Percentiles rank a stretch among this genome's conserved stretches.
Conservation (phyloP, 2,888 invertebrate genomes). For the Apodemia mormo region DNA sequence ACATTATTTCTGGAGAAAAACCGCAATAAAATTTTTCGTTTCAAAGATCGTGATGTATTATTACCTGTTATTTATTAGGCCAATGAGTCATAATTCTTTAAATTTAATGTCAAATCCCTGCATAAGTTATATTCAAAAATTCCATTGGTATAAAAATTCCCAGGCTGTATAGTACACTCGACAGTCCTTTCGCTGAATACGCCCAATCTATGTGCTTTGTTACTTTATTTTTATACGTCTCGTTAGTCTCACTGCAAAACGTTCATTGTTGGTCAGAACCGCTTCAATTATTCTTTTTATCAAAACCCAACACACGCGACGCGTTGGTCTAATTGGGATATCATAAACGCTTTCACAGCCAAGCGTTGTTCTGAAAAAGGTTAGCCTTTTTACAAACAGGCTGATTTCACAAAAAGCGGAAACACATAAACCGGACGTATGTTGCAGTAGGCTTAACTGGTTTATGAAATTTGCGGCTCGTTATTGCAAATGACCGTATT, state of each 20-base stretch:
- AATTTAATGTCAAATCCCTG: no score
- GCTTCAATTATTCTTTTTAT: constrained; percentile 20
- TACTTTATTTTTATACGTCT: background rate
- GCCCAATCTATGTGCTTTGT: background rate
- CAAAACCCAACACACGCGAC: constrained; percentile 1
- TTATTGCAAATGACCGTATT: background rate
- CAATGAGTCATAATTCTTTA: no score
- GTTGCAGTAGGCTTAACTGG: constrained; percentile 8
- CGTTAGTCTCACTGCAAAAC: background rate
- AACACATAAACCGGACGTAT: constrained; percentile 16
- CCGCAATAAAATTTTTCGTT: no score
- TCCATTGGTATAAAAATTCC: no score
- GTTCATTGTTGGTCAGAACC: background rate
- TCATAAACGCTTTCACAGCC: constrained; percentile 21
- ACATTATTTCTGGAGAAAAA: no score
- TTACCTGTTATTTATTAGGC: no score
- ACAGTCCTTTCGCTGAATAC: background rate
- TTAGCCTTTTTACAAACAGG: constrained; percentile 20
- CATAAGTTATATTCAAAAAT: no score
- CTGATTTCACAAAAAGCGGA: constrained; percentile 23
- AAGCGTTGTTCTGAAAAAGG: constrained; percentile 20
- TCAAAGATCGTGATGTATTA: no score
- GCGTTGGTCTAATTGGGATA: constrained; percentile 23
- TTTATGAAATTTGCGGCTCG: constrained; percentile 17
- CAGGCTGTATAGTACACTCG: no score